Percentiles rank a stretch among this genome's conserved stretches.
Conservation (phyloP, 23 tunicate genomes). For the Aplidium turbinatum region DNA sequence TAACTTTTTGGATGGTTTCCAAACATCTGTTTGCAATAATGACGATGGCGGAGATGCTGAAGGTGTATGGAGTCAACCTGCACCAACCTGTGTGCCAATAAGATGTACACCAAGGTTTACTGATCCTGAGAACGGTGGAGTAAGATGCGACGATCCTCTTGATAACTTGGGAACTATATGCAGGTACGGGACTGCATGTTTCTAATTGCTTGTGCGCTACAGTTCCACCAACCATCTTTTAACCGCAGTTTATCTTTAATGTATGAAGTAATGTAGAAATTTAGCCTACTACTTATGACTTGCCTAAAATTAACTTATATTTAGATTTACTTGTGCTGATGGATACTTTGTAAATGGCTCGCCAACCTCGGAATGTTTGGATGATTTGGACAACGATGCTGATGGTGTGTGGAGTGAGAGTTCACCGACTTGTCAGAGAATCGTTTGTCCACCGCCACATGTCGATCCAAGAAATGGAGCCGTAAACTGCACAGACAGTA, state of each 20-base stretch:
- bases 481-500: neutral
- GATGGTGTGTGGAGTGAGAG: slow-evolving; percentile 57
- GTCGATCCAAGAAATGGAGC: slow-evolving; percentile 3
- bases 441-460: neutral
- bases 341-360: slow-evolving; percentile 35
- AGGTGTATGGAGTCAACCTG: slow-evolving; percentile 4
- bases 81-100: slow-evolving; percentile 1
- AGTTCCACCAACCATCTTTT: too few relatives aligned
- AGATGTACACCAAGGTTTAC: neutral
- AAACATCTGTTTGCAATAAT: slow-evolving; percentile 1
- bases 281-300: too few relatives aligned
- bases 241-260: too few relatives aligned
- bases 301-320: too few relatives aligned
- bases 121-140: neutral
- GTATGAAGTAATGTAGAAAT: too few relatives aligned
- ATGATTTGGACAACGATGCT: slow-evolving; percentile 40
- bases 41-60: neutral
- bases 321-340: slow-evolving; percentile 31
- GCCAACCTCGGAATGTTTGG: slow-evolving; percentile 24
- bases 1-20: neutral
- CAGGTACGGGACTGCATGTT: too few relatives aligned
- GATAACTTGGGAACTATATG: too few relatives aligned
- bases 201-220: too few relatives aligned
- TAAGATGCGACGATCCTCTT: too few relatives aligned
- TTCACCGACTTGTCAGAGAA: slow-evolving; percentile 54